phyloP scores from a whole-genome alignment of 2,113 vertebrate genomes.

The Halcyon malimbica region DNA sequence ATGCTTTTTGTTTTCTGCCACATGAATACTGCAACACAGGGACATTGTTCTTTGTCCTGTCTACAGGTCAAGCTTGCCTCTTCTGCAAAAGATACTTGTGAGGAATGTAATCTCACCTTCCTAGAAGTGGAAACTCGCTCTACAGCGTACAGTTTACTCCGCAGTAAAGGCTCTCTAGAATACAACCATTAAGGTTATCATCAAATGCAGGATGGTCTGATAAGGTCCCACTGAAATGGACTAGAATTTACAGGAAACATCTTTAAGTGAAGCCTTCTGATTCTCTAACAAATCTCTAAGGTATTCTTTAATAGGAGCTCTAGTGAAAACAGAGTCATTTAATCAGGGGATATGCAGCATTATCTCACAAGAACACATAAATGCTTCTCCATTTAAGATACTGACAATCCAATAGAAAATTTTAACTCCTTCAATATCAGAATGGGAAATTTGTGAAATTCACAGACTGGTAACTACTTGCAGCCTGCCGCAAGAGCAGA shows the following conservation, averaged over 20 bases:
- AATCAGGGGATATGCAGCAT: not conserved
- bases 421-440: not conserved
- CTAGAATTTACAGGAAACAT: not conserved
- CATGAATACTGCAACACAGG: not conserved
- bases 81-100: not conserved
- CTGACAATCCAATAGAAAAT: not conserved
- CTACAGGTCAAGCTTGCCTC: not conserved
- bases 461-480: not conserved
- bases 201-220: not conserved
- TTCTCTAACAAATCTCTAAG: not conserved
- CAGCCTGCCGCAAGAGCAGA: not conserved
- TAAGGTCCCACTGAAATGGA: not conserved
- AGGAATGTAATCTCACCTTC: not conserved
- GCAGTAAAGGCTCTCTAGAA: not conserved
- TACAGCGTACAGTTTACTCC: not conserved
- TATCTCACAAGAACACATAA: not conserved
- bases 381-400: not conserved
- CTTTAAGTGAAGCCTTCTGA: not conserved
- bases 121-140: not conserved
- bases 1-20: not conserved
- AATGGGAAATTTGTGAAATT: not conserved
- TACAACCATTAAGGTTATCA: not conserved
- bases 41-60: not conserved
- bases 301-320: not conserved
- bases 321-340: not conserved